Evolutionary conservation across 2,113 vertebrate genomes (phyloP).

Genomic region (Actenoides hombroni): DNA sequence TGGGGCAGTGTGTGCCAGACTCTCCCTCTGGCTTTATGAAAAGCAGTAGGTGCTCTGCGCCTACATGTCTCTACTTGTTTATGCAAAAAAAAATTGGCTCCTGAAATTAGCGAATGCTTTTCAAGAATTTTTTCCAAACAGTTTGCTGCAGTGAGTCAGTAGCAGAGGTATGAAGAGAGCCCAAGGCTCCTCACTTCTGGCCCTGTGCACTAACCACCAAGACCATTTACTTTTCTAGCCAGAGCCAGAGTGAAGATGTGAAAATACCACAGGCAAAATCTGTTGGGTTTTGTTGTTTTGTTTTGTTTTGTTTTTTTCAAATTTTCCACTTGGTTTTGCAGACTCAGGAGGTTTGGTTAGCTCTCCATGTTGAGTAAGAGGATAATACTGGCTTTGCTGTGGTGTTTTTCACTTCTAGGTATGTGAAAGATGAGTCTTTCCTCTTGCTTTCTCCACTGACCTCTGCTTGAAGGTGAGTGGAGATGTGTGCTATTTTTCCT

Average conservation of each 20-base stretch:
- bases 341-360: constrained; percentile 46
- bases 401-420: neutral
- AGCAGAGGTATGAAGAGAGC: constrained; percentile 24
- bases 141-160: constrained; percentile 39
- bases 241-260: constrained; percentile 17
- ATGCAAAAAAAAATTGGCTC: neutral
- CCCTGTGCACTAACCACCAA: constrained; percentile 13
- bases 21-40: neutral
- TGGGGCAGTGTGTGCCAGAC: neutral
- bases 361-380: neutral
- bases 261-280: constrained; percentile 50
- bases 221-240: constrained; percentile 22
- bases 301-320: neutral
- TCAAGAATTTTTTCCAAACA: constrained; percentile 51
- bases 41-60: neutral
- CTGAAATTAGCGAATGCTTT: constrained; percentile 1
- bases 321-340: constrained; percentile 44
- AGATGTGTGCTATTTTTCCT: neutral
- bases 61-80: constrained; percentile 5
- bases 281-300: neutral
- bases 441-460: neutral
- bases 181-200: constrained; percentile 43
- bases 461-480: neutral
- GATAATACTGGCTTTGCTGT: neutral
- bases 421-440: neutral